Percentiles rank a stretch among this genome's conserved stretches.
phyloP scores from a whole-genome alignment of 2,888 invertebrate species.

The Conomelus anceps region DNA sequence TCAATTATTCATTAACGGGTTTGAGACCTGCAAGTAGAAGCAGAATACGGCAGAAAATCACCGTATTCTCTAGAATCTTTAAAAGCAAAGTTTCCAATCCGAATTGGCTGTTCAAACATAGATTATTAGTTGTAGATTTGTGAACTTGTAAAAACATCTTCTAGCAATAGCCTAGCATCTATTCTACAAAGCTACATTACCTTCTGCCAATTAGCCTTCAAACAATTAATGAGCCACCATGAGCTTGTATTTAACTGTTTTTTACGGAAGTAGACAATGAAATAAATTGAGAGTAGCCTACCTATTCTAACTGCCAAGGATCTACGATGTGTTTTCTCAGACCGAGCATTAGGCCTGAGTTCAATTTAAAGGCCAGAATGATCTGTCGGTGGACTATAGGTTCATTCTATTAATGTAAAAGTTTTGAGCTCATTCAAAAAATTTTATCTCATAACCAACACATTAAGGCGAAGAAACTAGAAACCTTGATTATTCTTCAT shows the following conservation, averaged over 20 bases:
- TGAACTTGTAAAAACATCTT: not conserved
- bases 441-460: no score
- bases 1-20: no score
- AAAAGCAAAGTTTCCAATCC: no score
- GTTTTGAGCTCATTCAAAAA: no score
- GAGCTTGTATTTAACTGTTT: not conserved
- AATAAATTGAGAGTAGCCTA: not conserved
- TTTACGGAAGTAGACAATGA: not conserved
- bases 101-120: not conserved
- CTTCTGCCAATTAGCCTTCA: not conserved
- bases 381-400: no score
- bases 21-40: no score
- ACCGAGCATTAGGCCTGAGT: not conserved
- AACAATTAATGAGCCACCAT: not conserved
- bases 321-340: not conserved
- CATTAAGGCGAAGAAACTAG: no score
- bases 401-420: no score
- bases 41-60: no score
- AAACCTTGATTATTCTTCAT: no score
- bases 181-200: not conserved
- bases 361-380: not conserved
- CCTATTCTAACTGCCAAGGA: not conserved
- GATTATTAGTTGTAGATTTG: not conserved
- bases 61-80: no score
- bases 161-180: not conserved